phyloP scores from a whole-genome alignment of 2,113 vertebrate species.

The Crotalus horridus region DNA sequence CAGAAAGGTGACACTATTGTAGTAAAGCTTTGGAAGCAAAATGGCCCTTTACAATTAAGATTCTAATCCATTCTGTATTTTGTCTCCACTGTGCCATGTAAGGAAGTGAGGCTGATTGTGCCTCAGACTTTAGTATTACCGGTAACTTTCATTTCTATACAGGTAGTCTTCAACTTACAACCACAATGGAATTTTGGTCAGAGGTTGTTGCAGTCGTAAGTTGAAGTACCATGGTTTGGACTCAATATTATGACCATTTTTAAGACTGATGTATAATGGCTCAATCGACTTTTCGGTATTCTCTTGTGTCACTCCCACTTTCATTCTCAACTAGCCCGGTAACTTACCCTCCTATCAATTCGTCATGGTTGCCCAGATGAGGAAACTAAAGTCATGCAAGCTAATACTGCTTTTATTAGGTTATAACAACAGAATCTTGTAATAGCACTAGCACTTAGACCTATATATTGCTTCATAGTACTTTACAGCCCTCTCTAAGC shows the following conservation, averaged over 20 bases:
- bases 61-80: not conserved
- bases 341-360: not conserved
- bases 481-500: no score
- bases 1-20: not conserved
- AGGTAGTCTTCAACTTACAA: not conserved
- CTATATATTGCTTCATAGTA: no score
- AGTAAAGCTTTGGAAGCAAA: not conserved
- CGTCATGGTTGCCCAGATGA: not conserved
- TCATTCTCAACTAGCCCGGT: not conserved
- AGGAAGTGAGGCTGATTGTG: not conserved
- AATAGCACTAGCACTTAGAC: not conserved
- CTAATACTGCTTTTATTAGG: not conserved
- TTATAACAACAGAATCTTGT: not conserved
- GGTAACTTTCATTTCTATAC: not conserved
- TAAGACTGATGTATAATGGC: not conserved
- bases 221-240: not conserved
- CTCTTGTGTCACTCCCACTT: not conserved
- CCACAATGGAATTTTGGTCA: not conserved
- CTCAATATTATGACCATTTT: not conserved
- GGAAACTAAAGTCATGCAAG: not conserved
- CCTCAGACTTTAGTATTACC: not conserved
- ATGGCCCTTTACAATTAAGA: not conserved
- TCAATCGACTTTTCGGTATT: not conserved
- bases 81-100: accelerated
- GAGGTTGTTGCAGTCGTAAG: not conserved